Conservation (phyloP, 2,113 vertebrate genomes). For the Poeciliopsis occidentalis region DNA sequence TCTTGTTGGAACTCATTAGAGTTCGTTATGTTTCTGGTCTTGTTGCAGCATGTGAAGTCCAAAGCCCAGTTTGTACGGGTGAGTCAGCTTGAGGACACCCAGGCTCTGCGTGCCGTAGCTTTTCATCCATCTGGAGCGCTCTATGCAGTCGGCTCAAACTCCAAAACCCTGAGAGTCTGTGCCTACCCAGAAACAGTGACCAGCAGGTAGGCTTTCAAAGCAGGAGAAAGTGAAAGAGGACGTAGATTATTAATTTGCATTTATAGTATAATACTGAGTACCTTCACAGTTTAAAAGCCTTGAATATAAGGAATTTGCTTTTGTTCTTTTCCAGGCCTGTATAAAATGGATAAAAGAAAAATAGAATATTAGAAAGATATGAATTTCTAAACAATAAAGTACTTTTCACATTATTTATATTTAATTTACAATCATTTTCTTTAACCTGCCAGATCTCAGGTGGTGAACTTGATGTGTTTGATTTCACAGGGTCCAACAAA, state of each 20-base stretch:
- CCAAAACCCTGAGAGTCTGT: constrained; percentile 96
- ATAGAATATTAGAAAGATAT: background rate
- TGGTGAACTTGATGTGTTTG: too few species aligned
- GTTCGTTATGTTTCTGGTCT: background rate
- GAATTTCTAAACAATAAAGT: background rate
- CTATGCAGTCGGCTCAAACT: constrained; percentile 98
- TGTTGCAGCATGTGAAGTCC: constrained; percentile 81
- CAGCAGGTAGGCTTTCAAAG: constrained; percentile 77
- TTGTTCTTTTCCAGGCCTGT: background rate
- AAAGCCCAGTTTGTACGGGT: constrained; percentile 90
- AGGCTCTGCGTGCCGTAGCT: constrained; percentile 95
- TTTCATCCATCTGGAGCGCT: constrained; percentile 94
- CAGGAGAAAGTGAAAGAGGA: background rate
- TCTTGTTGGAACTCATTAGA: background rate
- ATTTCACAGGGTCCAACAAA: too few species aligned
- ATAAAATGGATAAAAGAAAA: background rate
- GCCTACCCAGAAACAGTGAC: constrained; percentile 88
- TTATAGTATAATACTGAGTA: background rate
- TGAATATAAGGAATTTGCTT: background rate
- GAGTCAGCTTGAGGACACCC: constrained; percentile 93
- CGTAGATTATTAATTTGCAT: background rate
- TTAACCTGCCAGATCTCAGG: background rate
- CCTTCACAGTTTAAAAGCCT: background rate
- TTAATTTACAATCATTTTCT: background rate
- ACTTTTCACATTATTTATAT: background rate